A percentile compares a stretch with the other conserved stretches of the same genome.
Conservation (phyloP, 2,888 invertebrate genomes). For the Cataglyphis altisquamis region DNA sequence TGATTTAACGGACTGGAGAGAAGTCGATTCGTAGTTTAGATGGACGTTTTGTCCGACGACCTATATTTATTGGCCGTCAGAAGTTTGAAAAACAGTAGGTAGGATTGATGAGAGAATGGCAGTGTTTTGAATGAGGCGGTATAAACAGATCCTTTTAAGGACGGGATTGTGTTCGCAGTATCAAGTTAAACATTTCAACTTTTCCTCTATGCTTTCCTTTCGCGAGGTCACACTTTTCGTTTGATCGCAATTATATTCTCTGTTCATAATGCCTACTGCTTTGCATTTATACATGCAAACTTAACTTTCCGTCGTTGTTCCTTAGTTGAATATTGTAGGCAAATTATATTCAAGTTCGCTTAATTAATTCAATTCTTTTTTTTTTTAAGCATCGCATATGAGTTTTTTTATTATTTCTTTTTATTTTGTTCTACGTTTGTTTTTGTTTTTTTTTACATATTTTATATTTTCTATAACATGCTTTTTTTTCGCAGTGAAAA, state of each 20-base stretch:
- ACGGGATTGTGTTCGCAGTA: conserved; percentile 23
- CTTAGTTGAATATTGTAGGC: neutral
- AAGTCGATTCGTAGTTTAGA: conserved; percentile 46
- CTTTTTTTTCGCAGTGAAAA: conserved; percentile 4
- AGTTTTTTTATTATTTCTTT: neutral
- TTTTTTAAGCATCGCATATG: neutral
- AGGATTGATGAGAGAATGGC: conserved; percentile 69
- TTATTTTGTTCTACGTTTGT: neutral
- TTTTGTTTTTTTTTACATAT: neutral
- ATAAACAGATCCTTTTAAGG: conserved; percentile 63
- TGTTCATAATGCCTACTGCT: neutral
- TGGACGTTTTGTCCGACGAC: conserved; percentile 52
- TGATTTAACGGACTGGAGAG: conserved; percentile 12
- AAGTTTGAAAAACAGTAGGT: conserved; percentile 71
- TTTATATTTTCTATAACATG: neutral
- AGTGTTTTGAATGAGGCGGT: conserved; percentile 74
- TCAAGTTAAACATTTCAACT: neutral
- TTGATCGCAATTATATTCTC: neutral
- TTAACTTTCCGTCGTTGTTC: neutral
- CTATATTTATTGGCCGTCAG: conserved; percentile 51
- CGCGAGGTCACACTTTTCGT: neutral
- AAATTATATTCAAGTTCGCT: neutral
- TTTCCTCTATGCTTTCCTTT: neutral
- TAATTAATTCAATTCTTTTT: neutral
- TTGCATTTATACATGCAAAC: neutral